A percentile compares a stretch with the other conserved stretches of the same genome.
phyloP scores from a whole-genome alignment of 2,888 invertebrate genomes.

The Ellobium chinense region DNA sequence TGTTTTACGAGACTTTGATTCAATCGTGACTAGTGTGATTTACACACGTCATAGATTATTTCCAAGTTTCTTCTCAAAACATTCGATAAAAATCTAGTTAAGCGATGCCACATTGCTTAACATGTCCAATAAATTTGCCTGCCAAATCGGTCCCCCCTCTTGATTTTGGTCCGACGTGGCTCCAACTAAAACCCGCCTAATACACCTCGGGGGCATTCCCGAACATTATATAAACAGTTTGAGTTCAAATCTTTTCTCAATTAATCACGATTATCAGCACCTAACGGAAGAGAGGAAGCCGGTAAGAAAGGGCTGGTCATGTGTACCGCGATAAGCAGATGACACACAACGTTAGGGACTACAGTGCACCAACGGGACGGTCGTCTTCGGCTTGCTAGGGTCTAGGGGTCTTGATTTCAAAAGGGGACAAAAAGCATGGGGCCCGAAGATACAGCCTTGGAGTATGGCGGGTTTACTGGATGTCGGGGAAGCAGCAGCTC shows the following conservation, averaged over 20 bases:
- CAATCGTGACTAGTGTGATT: background rate
- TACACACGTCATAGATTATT: background rate
- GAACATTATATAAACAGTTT: conserved; percentile 19
- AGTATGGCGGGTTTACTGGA: background rate
- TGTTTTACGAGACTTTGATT: too few relatives aligned
- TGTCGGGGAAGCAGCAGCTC: too few relatives aligned
- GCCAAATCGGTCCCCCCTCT: background rate
- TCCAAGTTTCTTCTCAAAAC: background rate
- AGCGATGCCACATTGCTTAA: background rate
- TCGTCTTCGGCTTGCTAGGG: too few relatives aligned
- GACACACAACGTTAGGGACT: conserved; percentile 16
- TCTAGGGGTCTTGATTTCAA: background rate
- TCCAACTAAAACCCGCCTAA: conserved; percentile 8
- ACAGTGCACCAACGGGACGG: background rate
- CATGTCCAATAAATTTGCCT: conserved; percentile 9
- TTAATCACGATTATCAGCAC: conserved; percentile 29
- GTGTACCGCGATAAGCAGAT: conserved; percentile 17
- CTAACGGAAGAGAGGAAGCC: background rate
- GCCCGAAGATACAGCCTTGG: background rate
- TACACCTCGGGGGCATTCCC: conserved; percentile 4
- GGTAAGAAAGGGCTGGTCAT: conserved; percentile 1
- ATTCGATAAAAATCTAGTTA: conserved; percentile 13
- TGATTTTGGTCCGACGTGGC: background rate
- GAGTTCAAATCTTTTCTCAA: conserved; percentile 34
- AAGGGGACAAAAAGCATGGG: background rate